Conservation (phyloP, 2,113 vertebrate species). For the Sylvietta virens region DNA sequence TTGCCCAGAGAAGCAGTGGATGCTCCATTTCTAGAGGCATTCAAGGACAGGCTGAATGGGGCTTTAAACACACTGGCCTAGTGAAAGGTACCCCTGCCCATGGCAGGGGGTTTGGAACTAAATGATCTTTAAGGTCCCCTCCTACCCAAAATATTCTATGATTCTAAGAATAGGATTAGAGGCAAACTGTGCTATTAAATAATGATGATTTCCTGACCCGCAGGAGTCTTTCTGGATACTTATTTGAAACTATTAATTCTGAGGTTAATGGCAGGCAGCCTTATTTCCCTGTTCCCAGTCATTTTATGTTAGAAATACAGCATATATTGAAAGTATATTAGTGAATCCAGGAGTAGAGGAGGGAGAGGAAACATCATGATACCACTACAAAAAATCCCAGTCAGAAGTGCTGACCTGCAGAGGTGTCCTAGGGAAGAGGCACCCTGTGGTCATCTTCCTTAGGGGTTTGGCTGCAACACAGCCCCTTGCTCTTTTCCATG, state of each 20-base stretch:
- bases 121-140: background rate
- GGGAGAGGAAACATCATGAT: background rate
- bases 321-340: background rate
- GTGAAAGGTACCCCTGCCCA: background rate
- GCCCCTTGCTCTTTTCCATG: background rate
- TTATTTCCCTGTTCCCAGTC: rapidly evolving
- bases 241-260: background rate
- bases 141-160: background rate
- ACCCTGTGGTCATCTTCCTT: background rate
- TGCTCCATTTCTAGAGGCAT: background rate
- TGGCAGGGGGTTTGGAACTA: background rate
- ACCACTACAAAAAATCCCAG: background rate
- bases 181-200: background rate
- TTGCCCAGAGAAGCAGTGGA: background rate
- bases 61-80: background rate
- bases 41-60: background rate
- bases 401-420: background rate
- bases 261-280: background rate
- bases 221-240: background rate
- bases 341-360: background rate
- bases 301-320: background rate
- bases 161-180: background rate
- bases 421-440: background rate
- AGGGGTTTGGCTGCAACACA: background rate
- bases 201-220: background rate